A percentile compares a stretch with the other conserved stretches of the same genome.
These are phyloP conservation scores for Liparis tanakae DNA, from an alignment of 2,797 vertebrate genomes.

Conservation along the genomic window DNA sequence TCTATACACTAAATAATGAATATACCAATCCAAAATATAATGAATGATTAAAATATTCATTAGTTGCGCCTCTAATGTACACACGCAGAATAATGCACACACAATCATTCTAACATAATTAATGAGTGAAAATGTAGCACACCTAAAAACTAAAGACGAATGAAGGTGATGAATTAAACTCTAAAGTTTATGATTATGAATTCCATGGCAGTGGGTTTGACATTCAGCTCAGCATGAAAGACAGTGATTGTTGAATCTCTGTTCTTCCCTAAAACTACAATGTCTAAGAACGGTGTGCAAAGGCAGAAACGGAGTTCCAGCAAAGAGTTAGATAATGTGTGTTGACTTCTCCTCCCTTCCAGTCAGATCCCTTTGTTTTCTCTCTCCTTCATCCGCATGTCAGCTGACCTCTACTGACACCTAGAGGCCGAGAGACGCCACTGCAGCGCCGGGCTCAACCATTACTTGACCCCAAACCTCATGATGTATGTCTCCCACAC, in stretches of 20 bases:
- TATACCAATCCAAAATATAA: constrained; percentile 15
- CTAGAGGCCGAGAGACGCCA: constrained; percentile 68
- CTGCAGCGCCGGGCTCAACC: constrained; percentile 52
- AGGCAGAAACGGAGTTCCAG: constrained; percentile 30
- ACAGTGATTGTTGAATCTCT: constrained; percentile 29
- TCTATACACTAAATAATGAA: constrained; percentile 22
- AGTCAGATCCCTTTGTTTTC: constrained; percentile 35
- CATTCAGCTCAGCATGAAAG: constrained; percentile 23
- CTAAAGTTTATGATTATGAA: neutral
- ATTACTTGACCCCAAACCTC: constrained; percentile 55
- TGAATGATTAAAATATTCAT: constrained; percentile 26
- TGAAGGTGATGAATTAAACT: neutral
- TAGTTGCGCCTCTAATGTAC: neutral
- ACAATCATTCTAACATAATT: neutral
- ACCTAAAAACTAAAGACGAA: constrained; percentile 1
- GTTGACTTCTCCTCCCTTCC: constrained; percentile 58
- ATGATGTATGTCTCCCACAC: constrained; percentile 34
- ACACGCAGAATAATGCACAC: neutral
- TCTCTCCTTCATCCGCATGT: neutral
- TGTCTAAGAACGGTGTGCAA: constrained; percentile 33
- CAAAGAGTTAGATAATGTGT: constrained; percentile 32
- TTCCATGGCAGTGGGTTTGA: constrained; percentile 22
- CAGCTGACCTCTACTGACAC: constrained; percentile 81
- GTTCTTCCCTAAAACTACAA: constrained; percentile 15
- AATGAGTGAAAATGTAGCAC: neutral